Conservation (phyloP, 1,140 invertebrate genomes). For the Calephelis nemesis region DNA sequence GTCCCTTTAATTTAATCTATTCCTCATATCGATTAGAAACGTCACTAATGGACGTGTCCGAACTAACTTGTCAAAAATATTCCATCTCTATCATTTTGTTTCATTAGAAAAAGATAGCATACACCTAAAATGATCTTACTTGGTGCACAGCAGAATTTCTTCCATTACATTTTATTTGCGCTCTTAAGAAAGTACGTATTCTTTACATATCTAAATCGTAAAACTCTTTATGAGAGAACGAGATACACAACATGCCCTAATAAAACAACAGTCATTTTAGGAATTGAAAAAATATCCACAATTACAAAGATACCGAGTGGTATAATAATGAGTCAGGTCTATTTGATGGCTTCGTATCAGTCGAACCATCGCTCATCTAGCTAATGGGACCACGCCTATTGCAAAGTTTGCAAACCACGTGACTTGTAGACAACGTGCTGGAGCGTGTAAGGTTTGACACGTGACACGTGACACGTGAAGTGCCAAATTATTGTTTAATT, state of each 20-base stretch:
- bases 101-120: no score
- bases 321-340: conserved; percentile 40
- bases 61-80: no score
- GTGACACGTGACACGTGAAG: conserved; percentile 2
- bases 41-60: no score
- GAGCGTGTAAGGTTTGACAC: conserved; percentile 4
- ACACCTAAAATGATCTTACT: no score
- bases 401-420: conserved; percentile 27
- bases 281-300: conserved; percentile 32
- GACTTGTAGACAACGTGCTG: conserved; percentile 1
- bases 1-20: no score
- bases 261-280: conserved; percentile 26
- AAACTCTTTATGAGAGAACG: conserved; percentile 7
- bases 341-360: conserved; percentile 44
- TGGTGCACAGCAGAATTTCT: no score
- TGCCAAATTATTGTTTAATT: conserved; percentile 14
- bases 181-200: neutral
- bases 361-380: conserved; percentile 38
- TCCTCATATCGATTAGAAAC: no score
- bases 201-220: conserved; percentile 1
- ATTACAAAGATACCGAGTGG: conserved; percentile 19
- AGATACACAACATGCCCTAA: neutral
- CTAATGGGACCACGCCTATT: conserved; percentile 45
- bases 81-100: no score
- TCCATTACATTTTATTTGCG: neutral